phyloP scores from a whole-genome alignment of 2,797 vertebrate species.

The Anniella stebbinsi region DNA sequence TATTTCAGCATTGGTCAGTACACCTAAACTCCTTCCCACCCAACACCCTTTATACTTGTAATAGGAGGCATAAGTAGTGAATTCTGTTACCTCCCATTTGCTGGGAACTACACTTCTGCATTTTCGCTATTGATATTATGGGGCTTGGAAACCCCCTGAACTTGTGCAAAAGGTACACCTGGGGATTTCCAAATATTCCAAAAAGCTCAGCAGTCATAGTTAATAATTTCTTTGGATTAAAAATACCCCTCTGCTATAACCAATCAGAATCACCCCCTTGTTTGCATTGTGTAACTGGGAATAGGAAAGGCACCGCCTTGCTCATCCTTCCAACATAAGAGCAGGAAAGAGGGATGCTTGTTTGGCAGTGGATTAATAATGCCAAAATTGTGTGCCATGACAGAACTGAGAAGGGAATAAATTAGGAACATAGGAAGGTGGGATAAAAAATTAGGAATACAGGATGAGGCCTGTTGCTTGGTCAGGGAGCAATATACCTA shows the following conservation, averaged over 20 bases:
- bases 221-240: neutral
- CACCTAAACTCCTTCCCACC: neutral
- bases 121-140: neutral
- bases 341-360: neutral
- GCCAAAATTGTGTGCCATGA: neutral
- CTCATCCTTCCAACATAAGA: neutral
- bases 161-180: neutral
- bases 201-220: neutral
- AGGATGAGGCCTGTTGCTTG: no score
- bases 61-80: neutral
- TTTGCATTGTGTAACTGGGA: neutral
- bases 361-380: neutral
- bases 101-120: neutral
- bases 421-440: neutral
- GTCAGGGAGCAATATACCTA: neutral
- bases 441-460: neutral
- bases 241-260: neutral
- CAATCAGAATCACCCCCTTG: neutral
- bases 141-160: slow-evolving; percentile 6
- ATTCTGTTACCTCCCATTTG: neutral
- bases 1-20: neutral
- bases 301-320: neutral
- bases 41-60: neutral
- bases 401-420: neutral
- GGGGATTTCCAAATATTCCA: slow-evolving; percentile 5